Percentiles rank a stretch among this genome's conserved stretches.
phyloP scores from a whole-genome alignment of 1,140 invertebrate genomes.

The Tigriopus japonicus region DNA sequence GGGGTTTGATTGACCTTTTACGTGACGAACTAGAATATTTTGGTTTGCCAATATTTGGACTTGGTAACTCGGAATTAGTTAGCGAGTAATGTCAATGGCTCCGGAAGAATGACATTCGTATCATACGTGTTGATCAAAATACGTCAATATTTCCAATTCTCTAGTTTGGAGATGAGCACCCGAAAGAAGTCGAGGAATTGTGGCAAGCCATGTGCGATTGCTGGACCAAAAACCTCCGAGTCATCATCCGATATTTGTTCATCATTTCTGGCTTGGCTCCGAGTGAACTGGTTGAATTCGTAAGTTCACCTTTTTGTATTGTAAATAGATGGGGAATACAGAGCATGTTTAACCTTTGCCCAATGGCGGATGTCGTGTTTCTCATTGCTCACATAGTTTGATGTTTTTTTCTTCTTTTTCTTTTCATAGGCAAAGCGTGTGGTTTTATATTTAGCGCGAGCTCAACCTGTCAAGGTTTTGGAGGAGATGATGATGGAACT shows the following conservation, averaged over 20 bases:
- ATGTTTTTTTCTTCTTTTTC: conserved; percentile 1
- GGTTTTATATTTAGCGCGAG: conserved; percentile 69
- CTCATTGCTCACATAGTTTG: background rate
- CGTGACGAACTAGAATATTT: too few relatives aligned
- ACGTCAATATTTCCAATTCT: conserved; percentile 19
- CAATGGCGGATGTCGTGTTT: too few relatives aligned
- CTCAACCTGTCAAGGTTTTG: conserved; percentile 68
- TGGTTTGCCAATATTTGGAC: too few relatives aligned
- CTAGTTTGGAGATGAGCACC: conserved; percentile 83
- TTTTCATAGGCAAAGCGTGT: conserved; percentile 68
- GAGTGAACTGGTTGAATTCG: conserved; percentile 66
- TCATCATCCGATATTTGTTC: conserved; percentile 90
- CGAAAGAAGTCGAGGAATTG: conserved; percentile 79
- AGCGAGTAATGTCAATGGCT: too few relatives aligned
- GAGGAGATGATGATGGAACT: conserved; percentile 94
- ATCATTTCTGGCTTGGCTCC: conserved; percentile 91
- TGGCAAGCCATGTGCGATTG: conserved; percentile 88
- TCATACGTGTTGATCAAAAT: background rate
- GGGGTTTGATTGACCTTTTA: too few relatives aligned
- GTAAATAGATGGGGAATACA: background rate
- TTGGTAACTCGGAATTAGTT: too few relatives aligned
- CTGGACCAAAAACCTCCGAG: conserved; percentile 91
- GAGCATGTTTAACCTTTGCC: too few relatives aligned
- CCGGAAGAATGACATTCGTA: background rate
- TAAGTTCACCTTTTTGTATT: conserved; percentile 33